Evolutionary conservation across 2,113 vertebrate species (phyloP), one percentile per base, ranked within the genome.

Genomic region (Ailurus styani): DNA sequence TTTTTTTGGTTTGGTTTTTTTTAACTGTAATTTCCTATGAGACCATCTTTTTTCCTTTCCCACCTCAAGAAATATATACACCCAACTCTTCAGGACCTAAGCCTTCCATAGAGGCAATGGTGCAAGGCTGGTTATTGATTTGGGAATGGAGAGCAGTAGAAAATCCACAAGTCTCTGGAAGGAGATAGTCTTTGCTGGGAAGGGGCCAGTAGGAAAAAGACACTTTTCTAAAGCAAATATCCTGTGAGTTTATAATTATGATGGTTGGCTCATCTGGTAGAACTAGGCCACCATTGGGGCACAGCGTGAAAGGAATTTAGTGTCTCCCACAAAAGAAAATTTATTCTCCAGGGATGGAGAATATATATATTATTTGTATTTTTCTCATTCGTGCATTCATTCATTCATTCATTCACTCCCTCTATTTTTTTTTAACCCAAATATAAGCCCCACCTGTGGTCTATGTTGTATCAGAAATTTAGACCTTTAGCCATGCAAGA

Each of bases 401-500:
- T 29, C 23, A 73, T 14, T 42, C 42, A 75, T 68, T 95, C 73
- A 93, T 94, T 96, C 29, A 54, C 34, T 73, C 81, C 75, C 25
- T 96, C 54, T 62, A 15, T 68, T 81, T 34, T 95, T 95, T 97
- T 82, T 87, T 77, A 87, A 94, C 47, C 70, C 45, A 55, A 90
- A 87, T 77, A 54, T 79, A 96, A 50, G 4, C 27, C 12, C 60
- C 11, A 68, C 79, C 86, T 95, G 31, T 84, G 70, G 18, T 75
- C 13, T 95, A 23, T 90, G 73, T 90, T 52, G 23, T 40, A n/a
- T 45, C 29, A 90, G 60, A 70, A 88, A 87, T 70, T 70, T 82
- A 96, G 83, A 72, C 72, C 31, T 84, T 91, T 37, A 87, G 60
- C 23, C 23, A 75, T 27, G 84, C 7, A 88, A 83, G n/a, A 57